Conservation (phyloP, 2,797 vertebrate species). For the Remorina albescens region DNA sequence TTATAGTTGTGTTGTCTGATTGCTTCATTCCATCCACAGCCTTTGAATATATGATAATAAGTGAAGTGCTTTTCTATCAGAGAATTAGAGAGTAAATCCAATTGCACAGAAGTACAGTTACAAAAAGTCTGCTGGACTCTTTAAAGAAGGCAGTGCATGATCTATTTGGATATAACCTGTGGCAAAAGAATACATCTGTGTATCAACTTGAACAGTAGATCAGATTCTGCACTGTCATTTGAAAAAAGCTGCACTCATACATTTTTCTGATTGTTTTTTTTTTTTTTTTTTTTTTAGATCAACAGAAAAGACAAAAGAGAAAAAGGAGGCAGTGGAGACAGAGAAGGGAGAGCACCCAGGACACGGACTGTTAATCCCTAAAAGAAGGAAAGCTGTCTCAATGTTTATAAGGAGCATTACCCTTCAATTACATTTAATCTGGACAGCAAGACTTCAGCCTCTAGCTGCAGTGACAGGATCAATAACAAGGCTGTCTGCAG, state of each 20-base stretch:
- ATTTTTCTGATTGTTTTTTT: too few relatives aligned
- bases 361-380: slow-evolving; percentile 67
- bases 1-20: slow-evolving; percentile 83
- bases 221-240: slow-evolving; percentile 30
- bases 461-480: slow-evolving; percentile 46
- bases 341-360: slow-evolving; percentile 34
- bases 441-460: slow-evolving; percentile 47
- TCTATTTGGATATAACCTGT: neutral
- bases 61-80: slow-evolving; percentile 82
- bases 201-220: slow-evolving; percentile 4
- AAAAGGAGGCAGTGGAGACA: slow-evolving; percentile 27
- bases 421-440: slow-evolving; percentile 75
- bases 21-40: slow-evolving; percentile 80
- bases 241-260: slow-evolving; percentile 32
- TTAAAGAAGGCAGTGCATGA: neutral
- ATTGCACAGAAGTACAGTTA: slow-evolving; percentile 69
- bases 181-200: too few relatives aligned
- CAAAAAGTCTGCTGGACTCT: slow-evolving; percentile 22
- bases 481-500: slow-evolving; percentile 37
- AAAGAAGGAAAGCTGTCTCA: slow-evolving; percentile 64
- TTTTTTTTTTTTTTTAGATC: slow-evolving; percentile 36
- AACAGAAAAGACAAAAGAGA: slow-evolving; percentile 34
- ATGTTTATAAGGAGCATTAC: slow-evolving; percentile 75
- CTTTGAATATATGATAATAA: slow-evolving; percentile 82
- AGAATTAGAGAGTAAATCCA: slow-evolving; percentile 78